A percentile compares a stretch with the other conserved stretches of the same genome.
Conservation (phyloP, 2,888 invertebrate genomes). For the Caradrina clavipalpis region DNA sequence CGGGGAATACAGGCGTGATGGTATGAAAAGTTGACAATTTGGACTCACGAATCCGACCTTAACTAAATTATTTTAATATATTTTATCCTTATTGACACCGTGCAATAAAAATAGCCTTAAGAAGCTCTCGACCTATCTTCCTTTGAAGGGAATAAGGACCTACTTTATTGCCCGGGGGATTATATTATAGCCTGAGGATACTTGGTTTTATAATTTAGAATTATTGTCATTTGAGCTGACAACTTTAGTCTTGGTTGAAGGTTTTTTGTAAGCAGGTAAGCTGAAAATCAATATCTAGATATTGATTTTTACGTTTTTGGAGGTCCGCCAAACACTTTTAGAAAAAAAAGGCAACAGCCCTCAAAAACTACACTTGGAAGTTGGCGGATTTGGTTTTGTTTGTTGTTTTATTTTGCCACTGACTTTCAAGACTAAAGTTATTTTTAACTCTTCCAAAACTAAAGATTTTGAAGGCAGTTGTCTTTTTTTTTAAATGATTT, state of each 20-base stretch:
- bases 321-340: too few species aligned
- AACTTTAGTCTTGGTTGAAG: neutral
- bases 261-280: neutral
- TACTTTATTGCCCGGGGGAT: slow-evolving; percentile 19
- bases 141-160: slow-evolving; percentile 38
- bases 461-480: too few species aligned
- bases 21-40: too few species aligned
- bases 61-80: slow-evolving; percentile 20
- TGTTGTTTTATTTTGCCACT: too few species aligned
- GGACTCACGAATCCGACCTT: neutral
- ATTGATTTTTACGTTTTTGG: too few species aligned
- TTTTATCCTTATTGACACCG: slow-evolving; percentile 11
- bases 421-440: too few species aligned
- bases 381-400: too few species aligned
- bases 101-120: slow-evolving; percentile 21
- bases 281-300: neutral
- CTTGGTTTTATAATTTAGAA: slow-evolving; percentile 25
- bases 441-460: too few species aligned
- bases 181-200: neutral
- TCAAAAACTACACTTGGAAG: too few species aligned
- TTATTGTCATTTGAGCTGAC: slow-evolving; percentile 11
- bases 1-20: too few species aligned
- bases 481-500: too few species aligned
- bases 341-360: too few species aligned
- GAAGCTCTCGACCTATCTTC: slow-evolving; percentile 9